Conservation (phyloP, 2,888 invertebrate species). For the Eupithecia subfuscata region DNA sequence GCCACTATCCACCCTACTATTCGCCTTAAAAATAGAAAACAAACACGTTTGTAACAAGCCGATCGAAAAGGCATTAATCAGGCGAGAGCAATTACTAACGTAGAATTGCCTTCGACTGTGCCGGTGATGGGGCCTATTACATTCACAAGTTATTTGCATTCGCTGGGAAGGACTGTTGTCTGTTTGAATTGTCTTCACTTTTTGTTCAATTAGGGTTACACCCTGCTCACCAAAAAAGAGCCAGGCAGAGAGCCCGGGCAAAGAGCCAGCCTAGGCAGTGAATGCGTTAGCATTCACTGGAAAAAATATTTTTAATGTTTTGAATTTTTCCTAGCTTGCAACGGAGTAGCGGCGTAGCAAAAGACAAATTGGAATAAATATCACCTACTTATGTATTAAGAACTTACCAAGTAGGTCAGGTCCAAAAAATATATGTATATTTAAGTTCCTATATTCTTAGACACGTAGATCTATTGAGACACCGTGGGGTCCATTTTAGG, state of each 20-base stretch:
- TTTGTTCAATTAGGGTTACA: too few relatives aligned
- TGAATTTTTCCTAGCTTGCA: neutral
- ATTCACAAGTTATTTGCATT: conserved; percentile 16
- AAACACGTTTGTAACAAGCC: conserved; percentile 19
- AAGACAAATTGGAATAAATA: neutral
- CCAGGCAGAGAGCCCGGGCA: too few relatives aligned
- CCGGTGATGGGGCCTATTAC: neutral
- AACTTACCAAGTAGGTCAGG: too few relatives aligned
- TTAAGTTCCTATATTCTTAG: neutral
- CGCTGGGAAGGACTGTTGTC: neutral
- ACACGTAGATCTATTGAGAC: neutral
- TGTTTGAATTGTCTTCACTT: neutral
- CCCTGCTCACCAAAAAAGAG: too few relatives aligned
- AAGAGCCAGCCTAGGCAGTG: too few relatives aligned
- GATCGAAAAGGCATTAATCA: conserved; percentile 30
- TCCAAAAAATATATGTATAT: too few relatives aligned
- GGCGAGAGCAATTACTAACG: conserved; percentile 34
- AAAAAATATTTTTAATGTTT: too few relatives aligned
- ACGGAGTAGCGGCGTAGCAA: neutral
- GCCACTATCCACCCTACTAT: too few relatives aligned
- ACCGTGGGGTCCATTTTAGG: neutral
- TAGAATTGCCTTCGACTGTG: conserved; percentile 28
- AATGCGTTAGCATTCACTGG: too few relatives aligned
- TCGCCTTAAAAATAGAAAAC: neutral
- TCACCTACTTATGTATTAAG: too few relatives aligned